phyloP scores from a whole-genome alignment of 2,888 invertebrate genomes.

The Heliothis peltigera region DNA sequence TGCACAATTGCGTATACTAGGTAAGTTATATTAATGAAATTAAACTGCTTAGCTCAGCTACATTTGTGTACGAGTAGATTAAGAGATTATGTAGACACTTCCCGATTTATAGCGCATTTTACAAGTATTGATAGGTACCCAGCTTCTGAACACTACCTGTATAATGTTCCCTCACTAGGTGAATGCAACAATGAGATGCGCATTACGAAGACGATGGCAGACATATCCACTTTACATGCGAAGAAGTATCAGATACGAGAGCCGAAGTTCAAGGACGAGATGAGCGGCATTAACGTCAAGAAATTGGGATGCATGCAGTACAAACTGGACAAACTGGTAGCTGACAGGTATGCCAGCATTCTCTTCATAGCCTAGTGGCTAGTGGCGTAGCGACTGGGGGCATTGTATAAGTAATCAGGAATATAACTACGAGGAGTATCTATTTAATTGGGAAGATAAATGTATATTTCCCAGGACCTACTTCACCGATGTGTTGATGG shows the following conservation, averaged over 20 bases:
- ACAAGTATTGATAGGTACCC: too few species aligned
- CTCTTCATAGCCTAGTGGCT: too few species aligned
- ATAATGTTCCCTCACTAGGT: conserved; percentile 56
- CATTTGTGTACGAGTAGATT: too few species aligned
- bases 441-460: background rate
- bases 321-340: conserved; percentile 75
- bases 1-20: conserved; percentile 71
- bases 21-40: conserved; percentile 65
- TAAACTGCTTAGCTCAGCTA: too few species aligned
- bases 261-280: conserved; percentile 55
- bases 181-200: conserved; percentile 74
- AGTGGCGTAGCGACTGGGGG: too few species aligned
- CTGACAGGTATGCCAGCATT: conserved; percentile 68
- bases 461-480: conserved; percentile 65
- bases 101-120: too few species aligned
- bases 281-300: conserved; percentile 63
- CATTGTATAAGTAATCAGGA: background rate
- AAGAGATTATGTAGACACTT: too few species aligned
- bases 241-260: conserved; percentile 67
- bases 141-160: background rate
- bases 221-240: conserved; percentile 65
- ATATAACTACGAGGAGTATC: background rate
- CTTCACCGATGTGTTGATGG: conserved; percentile 58
- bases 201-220: conserved; percentile 66
- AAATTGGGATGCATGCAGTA: conserved; percentile 66